These are phyloP conservation scores for Hyperoplus lanceolatus DNA, from an alignment of 2,797 vertebrate genomes.

Conservation along the genomic window DNA sequence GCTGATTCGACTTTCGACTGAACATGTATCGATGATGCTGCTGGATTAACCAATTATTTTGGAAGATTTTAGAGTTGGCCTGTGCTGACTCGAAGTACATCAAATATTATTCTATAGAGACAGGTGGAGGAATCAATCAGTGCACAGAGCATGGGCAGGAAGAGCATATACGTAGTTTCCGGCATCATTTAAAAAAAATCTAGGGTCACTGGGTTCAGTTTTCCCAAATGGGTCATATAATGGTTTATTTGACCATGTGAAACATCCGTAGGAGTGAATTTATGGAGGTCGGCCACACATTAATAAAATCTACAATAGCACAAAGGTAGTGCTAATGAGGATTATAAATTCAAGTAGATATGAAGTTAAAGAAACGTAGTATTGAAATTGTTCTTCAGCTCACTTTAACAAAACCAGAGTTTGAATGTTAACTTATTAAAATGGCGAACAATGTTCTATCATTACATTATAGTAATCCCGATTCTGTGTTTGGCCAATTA, in stretches of 20 bases:
- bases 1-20: no score
- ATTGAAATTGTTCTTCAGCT: not conserved
- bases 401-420: not conserved
- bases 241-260: not conserved
- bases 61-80: not conserved
- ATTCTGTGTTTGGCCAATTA: not conserved
- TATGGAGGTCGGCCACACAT: not conserved
- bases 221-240: not conserved
- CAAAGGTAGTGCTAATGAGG: not conserved
- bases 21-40: not conserved
- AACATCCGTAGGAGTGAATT: not conserved
- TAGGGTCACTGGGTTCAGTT: not conserved
- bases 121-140: not conserved
- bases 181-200: not conserved
- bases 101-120: not conserved
- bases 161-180: not conserved
- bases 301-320: not conserved
- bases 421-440: not conserved
- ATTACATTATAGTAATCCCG: not conserved
- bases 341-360: not conserved
- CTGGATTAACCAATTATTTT: not conserved
- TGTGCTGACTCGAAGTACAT: not conserved
- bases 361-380: no score
- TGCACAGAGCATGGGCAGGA: not conserved
- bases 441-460: not conserved